Base-by-base conservation (phyloP, 1,140 invertebrate species). In the Eurosta solidaginis region DNA sequence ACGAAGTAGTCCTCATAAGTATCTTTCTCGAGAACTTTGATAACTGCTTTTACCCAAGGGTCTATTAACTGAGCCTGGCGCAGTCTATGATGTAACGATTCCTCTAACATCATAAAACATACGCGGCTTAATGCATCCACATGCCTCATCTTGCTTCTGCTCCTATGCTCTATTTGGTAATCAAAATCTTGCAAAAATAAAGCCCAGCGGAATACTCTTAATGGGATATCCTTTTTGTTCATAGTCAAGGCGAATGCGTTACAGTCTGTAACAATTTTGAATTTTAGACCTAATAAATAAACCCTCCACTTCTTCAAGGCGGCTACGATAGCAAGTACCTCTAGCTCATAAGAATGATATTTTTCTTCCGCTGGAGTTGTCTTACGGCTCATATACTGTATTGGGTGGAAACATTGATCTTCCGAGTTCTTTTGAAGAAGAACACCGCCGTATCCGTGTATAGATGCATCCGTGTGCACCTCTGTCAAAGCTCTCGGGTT, bases 151-250 rank as follows among this genome's bases (percentile, higher is more conserved):
- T 78, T 68, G 1, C 25, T 63, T 40, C 79, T 77, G 10, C 76
- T n/a, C 52, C 83, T 27, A 54, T 83, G 79, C 44, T 84, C 82
- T 33, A 85, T 63, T 1, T n/a, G n/a, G n/a, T n/a, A n/a, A n/a
- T n/a, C n/a, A n/a, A n/a, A n/a, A n/a, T n/a, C n/a, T n/a, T n/a
- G 17, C 44, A 79, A 82, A 84, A 22, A 82, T 54, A 63, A 78
- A 84, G 36, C 85, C 81, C 78, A 82, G 81, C 7, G 86, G 36
- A 85, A 75, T 78, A 76, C 80, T 82, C 82, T 85, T 73, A 81
- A 75, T 9, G 82, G 83, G 9, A 85, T 78, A 74, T 27, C 20
- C 2, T 45, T 47, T 75, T 20, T 27, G 4, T 1, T 27, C 12
- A 17, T n/a, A 33, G 29, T 22, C 42, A 54, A 20, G 81, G 52